Evolutionary conservation across 2,797 vertebrate genomes (phyloP), one percentile per base, ranked within the genome.

Genomic region (Dermochelys coriacea): DNA sequence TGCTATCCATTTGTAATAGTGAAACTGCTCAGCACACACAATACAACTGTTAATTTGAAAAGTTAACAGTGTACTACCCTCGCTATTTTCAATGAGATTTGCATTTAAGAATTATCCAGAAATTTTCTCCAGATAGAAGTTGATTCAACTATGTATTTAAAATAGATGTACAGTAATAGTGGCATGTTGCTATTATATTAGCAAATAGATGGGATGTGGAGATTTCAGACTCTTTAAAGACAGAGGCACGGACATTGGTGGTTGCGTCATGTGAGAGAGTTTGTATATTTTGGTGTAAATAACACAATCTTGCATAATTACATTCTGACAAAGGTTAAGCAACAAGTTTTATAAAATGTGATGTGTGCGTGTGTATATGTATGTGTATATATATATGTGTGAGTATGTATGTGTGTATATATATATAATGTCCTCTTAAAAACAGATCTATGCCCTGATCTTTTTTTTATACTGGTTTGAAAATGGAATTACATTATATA

Each of bases 401-500:
- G 98, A n/a, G n/a, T n/a, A n/a, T n/a, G n/a, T n/a, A n/a, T n/a
- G 96, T 98, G 97, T 98, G 98, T 98, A 98, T 98, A 98, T 96
- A 98, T 98, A 98, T 98, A 98, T 96, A 96, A 96, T 98, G 98
- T 98, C 97, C 97, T 98, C 97, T 98, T 98, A 97, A 98, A 98
- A 96, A 97, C 96, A 98, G 97, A 97, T 98, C 95, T 98, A 97
- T 98, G 97, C 97, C 96, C 97, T 95, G 94, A 98, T 98, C 97
- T 96, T 96, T 98, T 98, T 98, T 98, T 98, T 98, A 98, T 98
- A 98, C 97, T 97, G 96, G 97, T 98, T 98, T 98, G 98, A 96
- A 98, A 98, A 98, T 98, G 97, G 97, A 98, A 98, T 98, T 98
- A 97, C 98, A 97, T 98, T 98, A 98, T 98, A 98, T 98, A 98